Evolutionary conservation across 2,797 vertebrate genomes (phyloP), one percentile per base, ranked within the genome.

Genomic region (Gouania willdenowi): DNA sequence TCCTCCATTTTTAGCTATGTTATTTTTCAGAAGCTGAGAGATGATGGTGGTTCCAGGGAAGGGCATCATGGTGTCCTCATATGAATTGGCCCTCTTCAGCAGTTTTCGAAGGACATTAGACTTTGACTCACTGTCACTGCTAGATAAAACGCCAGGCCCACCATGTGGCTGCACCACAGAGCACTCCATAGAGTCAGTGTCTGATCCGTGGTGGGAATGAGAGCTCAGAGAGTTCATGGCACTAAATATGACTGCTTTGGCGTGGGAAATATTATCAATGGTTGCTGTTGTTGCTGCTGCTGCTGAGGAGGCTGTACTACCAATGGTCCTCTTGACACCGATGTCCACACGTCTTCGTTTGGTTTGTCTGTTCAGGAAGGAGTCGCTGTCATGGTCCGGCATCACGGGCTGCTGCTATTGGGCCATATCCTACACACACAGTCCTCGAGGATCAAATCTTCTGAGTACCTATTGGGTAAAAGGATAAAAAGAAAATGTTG

Each of bases 271-370:
- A 84, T 91, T 93, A 91, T 95, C 92, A 78, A 89, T 91, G 88
- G 95, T 92, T 82, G 90, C 81, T 84, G 82, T 68, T 44, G 75
- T 65, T 56, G 76, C 66, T 61, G 75, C 68, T 59, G 75, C 67
- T 69, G 83, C 26, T 83, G 92, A 87, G 84, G 92, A 90, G 90
- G 90, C 90, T 88, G 90, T 86, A 82, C 93, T 93, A 86, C 94
- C 94, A 89, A 98, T 92, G 74, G 94, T 98, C 91, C 95, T 96
- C 93, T 99, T 98, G 83, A 97, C 96, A 84, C 95, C 95, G 79
- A 98, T 99, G 92, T 97, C 96, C 91, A 98, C 96, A 84, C 94
- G 93, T 95, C 95, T 92, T 92, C 95, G 94, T 90, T 98, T 99
- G 89, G 93, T 96, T 87, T 97, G 94, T 95, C 92, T 95, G 92